A percentile compares a stretch with the other conserved stretches of the same genome.
phyloP scores from a whole-genome alignment of 2,888 invertebrate genomes.

The Nineta flava region DNA sequence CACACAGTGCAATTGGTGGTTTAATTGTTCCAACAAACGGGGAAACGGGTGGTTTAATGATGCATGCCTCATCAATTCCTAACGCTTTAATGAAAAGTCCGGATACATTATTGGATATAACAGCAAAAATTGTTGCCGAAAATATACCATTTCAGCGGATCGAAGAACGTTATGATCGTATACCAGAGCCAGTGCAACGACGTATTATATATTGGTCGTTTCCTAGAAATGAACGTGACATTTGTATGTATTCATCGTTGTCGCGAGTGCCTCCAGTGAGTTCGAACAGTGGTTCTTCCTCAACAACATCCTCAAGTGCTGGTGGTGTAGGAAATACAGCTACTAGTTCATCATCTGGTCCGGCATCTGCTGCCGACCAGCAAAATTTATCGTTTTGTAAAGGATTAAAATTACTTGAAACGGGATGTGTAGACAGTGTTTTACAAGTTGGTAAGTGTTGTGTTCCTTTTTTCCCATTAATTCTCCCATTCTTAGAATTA shows the following conservation, averaged over 20 bases:
- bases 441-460: conserved; percentile 71
- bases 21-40: not conserved
- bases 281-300: conserved; percentile 8
- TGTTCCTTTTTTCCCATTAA: too few species aligned
- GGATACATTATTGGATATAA: conserved; percentile 64
- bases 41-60: not conserved
- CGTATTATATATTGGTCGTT: conserved; percentile 82
- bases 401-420: conserved; percentile 68
- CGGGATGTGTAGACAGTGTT: conserved; percentile 68
- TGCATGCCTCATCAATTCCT: not conserved
- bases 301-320: conserved; percentile 17
- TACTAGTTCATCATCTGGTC: conserved; percentile 6
- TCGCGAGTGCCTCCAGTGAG: conserved; percentile 35
- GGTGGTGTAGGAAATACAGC: conserved; percentile 13
- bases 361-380: conserved; percentile 38
- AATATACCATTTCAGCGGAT: conserved; percentile 74
- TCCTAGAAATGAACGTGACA: conserved; percentile 73
- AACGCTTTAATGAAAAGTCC: conserved; percentile 22
- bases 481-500: too few species aligned
- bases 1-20: conserved; percentile 1
- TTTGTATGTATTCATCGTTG: conserved; percentile 79
- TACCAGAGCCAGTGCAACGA: conserved; percentile 77
- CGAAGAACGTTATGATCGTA: conserved; percentile 72
- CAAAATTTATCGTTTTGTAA: conserved; percentile 74
- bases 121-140: conserved; percentile 70